These are phyloP conservation scores for Oreochromis grahami DNA, from an alignment of 2,797 vertebrate species.

Conservation along the genomic window DNA sequence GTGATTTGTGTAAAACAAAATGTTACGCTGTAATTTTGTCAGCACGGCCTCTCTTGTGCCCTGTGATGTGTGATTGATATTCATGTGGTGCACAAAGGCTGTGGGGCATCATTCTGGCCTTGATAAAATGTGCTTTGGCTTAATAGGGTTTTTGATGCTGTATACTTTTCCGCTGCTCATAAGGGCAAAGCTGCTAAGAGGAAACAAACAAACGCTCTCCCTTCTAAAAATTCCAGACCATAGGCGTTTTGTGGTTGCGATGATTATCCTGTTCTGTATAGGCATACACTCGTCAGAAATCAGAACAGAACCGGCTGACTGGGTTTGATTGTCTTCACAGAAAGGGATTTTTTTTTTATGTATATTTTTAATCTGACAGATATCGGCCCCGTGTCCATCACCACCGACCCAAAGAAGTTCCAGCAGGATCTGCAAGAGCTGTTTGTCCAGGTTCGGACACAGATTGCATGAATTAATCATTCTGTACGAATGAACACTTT, in stretches of 20 bases:
- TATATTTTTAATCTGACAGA: constrained; percentile 68
- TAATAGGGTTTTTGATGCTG: neutral
- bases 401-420: constrained; percentile 86
- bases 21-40: neutral
- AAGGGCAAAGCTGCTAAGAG: neutral
- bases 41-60: neutral
- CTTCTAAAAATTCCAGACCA: neutral
- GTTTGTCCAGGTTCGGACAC: constrained; percentile 87
- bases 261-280: neutral
- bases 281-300: neutral
- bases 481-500: neutral
- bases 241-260: neutral
- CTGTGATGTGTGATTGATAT: constrained; percentile 9
- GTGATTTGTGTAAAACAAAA: constrained; percentile 13
- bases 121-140: constrained; percentile 13
- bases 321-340: neutral
- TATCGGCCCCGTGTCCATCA: constrained; percentile 90
- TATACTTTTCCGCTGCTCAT: neutral
- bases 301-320: neutral
- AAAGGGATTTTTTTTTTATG: neutral
- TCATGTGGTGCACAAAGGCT: neutral
- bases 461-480: neutral
- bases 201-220: neutral
- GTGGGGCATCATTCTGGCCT: constrained; percentile 9
- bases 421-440: constrained; percentile 88